Evolutionary conservation across 2,888 invertebrate species (phyloP).

Genomic region (Coleophora flavipennella): DNA sequence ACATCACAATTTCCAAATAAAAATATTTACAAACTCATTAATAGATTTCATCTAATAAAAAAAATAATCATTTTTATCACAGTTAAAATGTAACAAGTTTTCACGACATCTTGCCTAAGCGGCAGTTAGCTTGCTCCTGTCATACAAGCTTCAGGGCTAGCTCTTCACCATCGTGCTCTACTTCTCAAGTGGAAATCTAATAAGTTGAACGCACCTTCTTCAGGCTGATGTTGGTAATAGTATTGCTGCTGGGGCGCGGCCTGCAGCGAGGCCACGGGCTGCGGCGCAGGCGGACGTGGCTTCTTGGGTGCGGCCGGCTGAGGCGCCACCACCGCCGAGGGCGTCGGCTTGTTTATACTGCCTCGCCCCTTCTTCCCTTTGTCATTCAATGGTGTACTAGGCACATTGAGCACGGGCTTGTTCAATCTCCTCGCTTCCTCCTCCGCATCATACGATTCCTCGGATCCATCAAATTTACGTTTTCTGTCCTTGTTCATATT

Average conservation of each 20-base stretch:
- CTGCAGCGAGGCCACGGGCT: conserved; percentile 57
- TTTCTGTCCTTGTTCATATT: conserved; percentile 81
- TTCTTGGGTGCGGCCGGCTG: conserved; percentile 64
- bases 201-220: conserved; percentile 74
- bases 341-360: conserved; percentile 42
- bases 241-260: conserved; percentile 66
- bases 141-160: conserved; percentile 74
- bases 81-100: conserved; percentile 73
- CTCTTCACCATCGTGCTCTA: conserved; percentile 74
- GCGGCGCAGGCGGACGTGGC: conserved; percentile 57
- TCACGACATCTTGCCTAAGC: conserved; percentile 53
- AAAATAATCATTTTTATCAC: conserved; percentile 56
- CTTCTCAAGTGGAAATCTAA: conserved; percentile 72
- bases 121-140: conserved; percentile 72
- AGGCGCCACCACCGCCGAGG: conserved; percentile 56
- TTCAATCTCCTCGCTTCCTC: conserved; percentile 63
- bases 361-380: conserved; percentile 59
- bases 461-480: conserved; percentile 77
- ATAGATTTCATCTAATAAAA: conserved; percentile 66
- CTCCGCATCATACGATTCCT: conserved; percentile 76
- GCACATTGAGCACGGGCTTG: conserved; percentile 68
- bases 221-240: conserved; percentile 72
- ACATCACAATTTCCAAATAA: conserved; percentile 56
- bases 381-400: conserved; percentile 59
- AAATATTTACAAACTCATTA: conserved; percentile 62